phyloP scores from a whole-genome alignment of 2,113 vertebrate species.

The Malaclemys terrapin region DNA sequence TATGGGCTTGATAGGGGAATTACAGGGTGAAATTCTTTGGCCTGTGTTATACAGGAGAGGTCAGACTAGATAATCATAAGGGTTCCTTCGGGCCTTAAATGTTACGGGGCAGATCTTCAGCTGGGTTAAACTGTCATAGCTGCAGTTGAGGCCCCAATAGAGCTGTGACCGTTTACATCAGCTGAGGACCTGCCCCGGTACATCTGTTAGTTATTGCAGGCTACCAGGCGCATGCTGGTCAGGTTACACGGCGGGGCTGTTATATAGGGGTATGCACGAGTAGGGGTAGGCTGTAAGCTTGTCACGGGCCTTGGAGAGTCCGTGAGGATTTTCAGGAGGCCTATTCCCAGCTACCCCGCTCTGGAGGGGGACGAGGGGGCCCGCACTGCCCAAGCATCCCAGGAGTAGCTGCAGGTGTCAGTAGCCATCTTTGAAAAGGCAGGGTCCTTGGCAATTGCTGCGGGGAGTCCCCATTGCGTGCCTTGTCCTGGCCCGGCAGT shows the following conservation, averaged over 20 bases:
- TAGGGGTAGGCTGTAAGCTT: neutral
- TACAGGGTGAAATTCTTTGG: neutral
- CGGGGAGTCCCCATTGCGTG: neutral
- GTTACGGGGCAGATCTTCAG: neutral
- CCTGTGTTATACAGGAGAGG: neutral
- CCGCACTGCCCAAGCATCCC: neutral
- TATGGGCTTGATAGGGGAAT: accelerated
- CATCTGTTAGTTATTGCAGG: neutral
- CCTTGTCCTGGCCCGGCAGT: neutral
- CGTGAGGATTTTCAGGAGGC: neutral
- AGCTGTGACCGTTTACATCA: neutral
- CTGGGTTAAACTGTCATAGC: accelerated
- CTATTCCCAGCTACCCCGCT: neutral
- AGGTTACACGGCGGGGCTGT: accelerated
- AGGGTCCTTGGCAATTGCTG: neutral
- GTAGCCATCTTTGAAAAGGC: neutral
- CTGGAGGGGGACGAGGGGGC: neutral
- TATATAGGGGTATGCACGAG: neutral
- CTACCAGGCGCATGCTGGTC: neutral
- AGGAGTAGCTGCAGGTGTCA: neutral
- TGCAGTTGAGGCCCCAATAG: neutral
- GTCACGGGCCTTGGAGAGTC: accelerated
- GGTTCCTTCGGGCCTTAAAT: neutral
- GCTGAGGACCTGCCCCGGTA: neutral
- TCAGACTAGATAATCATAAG: neutral